Evolutionary conservation across 2,797 vertebrate genomes (phyloP), one percentile per base, ranked within the genome.

Genomic region (Pachyuromys duprasi): DNA sequence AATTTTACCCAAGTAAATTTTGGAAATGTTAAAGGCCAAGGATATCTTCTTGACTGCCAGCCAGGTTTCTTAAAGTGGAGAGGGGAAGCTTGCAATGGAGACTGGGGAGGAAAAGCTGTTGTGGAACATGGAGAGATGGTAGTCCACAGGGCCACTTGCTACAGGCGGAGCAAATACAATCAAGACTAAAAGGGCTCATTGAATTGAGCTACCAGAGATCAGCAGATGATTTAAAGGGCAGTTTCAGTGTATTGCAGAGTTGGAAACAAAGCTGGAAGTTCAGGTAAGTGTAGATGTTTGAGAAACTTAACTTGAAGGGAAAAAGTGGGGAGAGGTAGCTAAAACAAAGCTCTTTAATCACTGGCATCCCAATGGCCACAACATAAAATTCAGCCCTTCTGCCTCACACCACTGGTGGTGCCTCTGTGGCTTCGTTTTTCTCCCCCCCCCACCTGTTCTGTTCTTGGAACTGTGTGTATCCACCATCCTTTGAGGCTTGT

Each of bases 391-490:
- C 57, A 93, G 2, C 75, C 9, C 13, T 14, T 70, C 6, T 22
- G 17, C n/a, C 60, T 95, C 45, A 45, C 17, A 55, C 67, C 7
- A 33, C 49, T 55, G 49, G 60, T 72, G 33, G 28, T 83, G 14
- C 17, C 82, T 83, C n/a, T 80, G 55, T 81, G 36, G 5, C 81
- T 80, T 89, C 24, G n/a, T 81, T 90, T 79, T 33, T 28, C 69
- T 55, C 11, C 2, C 0, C 1, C 26, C 31, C 8, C 3, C 3
- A 53, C 5, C 49, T 49, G 31, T 69, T 93, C 63, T 89, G 17
- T 91, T 94, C 63, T 33, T 95, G 90, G 62, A 94, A 95, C 65
- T 87, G 36, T 74, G 42, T 18, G 36, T 75, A 70, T 70, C 26
- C 33, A 3, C 57, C 72, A 62, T 94, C n/a, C 45, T 31, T 67